These are phyloP conservation scores for Lepas anatifera DNA, from an alignment of 2,888 invertebrate species.

Conservation along the genomic window DNA sequence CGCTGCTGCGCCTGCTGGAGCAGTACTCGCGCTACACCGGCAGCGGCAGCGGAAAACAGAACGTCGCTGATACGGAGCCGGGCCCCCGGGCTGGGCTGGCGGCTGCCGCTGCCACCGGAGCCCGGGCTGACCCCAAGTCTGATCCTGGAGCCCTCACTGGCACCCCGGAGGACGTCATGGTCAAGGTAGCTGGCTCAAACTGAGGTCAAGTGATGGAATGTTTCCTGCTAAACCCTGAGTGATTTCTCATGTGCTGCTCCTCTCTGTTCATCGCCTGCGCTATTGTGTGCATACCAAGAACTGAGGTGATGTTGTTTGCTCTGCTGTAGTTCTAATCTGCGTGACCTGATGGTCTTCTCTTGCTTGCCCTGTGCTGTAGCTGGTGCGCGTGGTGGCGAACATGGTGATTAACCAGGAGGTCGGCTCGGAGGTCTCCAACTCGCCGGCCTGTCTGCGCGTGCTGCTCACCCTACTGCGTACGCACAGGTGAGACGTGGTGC, in stretches of 20 bases:
- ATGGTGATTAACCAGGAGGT: slow-evolving; percentile 64
- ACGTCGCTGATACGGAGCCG: too few relatives aligned
- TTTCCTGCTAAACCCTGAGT: too few relatives aligned
- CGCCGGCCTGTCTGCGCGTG: slow-evolving; percentile 31
- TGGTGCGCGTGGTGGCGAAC: slow-evolving; percentile 72
- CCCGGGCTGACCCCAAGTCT: neutral
- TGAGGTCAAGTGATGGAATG: too few relatives aligned
- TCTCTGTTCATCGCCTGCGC: too few relatives aligned
- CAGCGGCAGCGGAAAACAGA: neutral
- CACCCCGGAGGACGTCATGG: slow-evolving; percentile 46
- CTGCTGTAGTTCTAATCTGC: too few relatives aligned
- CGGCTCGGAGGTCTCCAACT: slow-evolving; percentile 49
- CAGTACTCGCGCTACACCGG: slow-evolving; percentile 17
- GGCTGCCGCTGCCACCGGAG: too few relatives aligned
- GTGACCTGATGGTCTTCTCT: too few relatives aligned
- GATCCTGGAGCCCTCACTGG: slow-evolving; percentile 17
- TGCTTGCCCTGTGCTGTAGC: slow-evolving; percentile 14
- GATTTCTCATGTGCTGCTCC: too few relatives aligned
- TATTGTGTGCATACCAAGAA: too few relatives aligned
- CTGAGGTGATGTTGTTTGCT: too few relatives aligned
- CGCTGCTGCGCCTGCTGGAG: slow-evolving; percentile 39
- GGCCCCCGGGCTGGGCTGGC: too few relatives aligned
- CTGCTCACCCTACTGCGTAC: slow-evolving; percentile 32
- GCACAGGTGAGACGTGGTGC: slow-evolving; percentile 28
- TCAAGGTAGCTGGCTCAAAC: too few relatives aligned